Conservation (phyloP, 2,888 invertebrate genomes). For the Monoplex corrugatus region DNA sequence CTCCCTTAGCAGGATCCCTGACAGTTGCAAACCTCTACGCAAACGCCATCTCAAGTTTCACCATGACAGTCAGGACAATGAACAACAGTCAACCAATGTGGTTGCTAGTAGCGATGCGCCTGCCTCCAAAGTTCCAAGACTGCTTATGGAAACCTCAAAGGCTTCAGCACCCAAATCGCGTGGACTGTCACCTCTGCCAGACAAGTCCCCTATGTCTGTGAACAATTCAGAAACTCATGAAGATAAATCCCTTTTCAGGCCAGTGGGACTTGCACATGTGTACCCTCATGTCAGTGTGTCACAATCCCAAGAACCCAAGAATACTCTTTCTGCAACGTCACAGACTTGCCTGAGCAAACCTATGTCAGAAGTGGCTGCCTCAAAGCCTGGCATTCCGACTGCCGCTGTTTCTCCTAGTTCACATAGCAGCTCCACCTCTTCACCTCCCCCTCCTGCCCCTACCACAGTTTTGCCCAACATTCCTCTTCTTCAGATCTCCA, state of each 20-base stretch:
- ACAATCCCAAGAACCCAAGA: background rate
- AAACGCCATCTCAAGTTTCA: constrained; percentile 36
- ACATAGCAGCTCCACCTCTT: background rate
- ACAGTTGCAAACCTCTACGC: constrained; percentile 47
- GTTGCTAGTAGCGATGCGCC: background rate
- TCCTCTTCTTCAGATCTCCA: constrained; percentile 33
- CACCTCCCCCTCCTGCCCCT: background rate
- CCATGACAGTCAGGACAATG: background rate
- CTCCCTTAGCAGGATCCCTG: constrained; percentile 42
- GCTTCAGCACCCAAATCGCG: background rate
- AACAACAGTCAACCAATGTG: background rate
- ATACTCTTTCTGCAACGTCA: background rate
- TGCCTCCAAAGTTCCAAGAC: background rate
- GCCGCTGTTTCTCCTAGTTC: background rate
- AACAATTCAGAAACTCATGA: background rate
- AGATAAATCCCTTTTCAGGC: background rate
- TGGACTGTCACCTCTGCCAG: background rate
- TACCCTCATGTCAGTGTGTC: background rate
- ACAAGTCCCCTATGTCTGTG: background rate
- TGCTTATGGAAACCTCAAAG: background rate
- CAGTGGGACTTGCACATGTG: background rate
- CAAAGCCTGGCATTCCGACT: background rate
- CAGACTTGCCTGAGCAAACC: background rate
- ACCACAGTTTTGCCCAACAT: constrained; percentile 42
- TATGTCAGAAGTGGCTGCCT: no score